phyloP scores from a whole-genome alignment of 1,140 invertebrate genomes.

The Oppia nitens region DNA sequence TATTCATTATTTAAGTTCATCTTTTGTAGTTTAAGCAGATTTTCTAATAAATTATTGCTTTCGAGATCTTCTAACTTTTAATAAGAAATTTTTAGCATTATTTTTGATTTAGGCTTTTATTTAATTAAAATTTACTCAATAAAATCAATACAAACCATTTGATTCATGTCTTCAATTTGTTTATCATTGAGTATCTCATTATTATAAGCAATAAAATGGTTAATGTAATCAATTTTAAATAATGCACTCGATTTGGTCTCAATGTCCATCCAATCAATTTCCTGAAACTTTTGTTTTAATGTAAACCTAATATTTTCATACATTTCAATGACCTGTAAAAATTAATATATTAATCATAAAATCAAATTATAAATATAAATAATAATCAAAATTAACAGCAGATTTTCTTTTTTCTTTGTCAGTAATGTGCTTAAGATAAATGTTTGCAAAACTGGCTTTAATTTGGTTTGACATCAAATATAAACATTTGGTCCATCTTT shows the following conservation, averaged over 20 bases:
- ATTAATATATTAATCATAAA: background rate
- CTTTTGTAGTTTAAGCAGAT: slow-evolving; percentile 49
- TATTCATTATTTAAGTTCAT: slow-evolving; percentile 60
- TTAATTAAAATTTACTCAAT: background rate
- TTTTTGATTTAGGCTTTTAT: background rate
- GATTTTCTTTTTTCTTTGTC: background rate
- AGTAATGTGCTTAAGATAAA: background rate
- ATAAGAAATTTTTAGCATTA: background rate
- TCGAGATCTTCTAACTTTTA: background rate
- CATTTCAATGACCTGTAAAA: slow-evolving; percentile 16
- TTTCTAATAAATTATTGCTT: slow-evolving; percentile 46
- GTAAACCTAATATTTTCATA: slow-evolving; percentile 21
- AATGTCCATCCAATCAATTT: slow-evolving; percentile 78
- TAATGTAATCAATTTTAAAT: slow-evolving; percentile 26
- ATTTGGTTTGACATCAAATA: background rate
- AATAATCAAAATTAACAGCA: background rate
- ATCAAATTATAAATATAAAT: background rate
- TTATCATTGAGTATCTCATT: slow-evolving; percentile 30
- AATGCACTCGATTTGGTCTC: background rate
- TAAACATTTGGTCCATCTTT: background rate
- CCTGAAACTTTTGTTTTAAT: slow-evolving; percentile 33
- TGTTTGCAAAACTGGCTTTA: background rate
- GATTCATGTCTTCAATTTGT: slow-evolving; percentile 26
- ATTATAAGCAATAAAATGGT: slow-evolving; percentile 32
- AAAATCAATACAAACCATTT: no score